Conservation (phyloP, 1,140 invertebrate genomes). For the Apis cerana region DNA sequence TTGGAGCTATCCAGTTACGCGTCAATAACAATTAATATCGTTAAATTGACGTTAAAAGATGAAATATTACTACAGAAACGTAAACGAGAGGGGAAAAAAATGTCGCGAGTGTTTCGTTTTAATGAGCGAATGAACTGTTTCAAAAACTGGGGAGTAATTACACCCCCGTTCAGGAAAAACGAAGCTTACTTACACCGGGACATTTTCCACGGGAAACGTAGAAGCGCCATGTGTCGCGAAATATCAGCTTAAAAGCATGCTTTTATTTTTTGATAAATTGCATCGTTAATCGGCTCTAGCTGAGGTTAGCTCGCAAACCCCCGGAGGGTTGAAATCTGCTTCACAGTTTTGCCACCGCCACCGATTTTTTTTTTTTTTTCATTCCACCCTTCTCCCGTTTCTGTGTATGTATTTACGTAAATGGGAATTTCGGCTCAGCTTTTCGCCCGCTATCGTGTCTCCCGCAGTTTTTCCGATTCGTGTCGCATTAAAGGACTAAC, state of each 20-base stretch:
- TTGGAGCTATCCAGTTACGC: too few species aligned
- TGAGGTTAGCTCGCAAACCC: constrained; percentile 50
- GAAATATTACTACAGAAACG: too few species aligned
- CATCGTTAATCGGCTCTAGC: constrained; percentile 70
- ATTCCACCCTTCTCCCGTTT: neutral
- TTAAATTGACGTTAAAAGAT: too few species aligned
- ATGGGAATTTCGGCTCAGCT: constrained; percentile 51
- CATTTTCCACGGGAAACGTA: constrained; percentile 49
- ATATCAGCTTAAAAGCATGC: constrained; percentile 74
- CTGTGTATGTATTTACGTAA: constrained; percentile 53
- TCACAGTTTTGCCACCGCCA: constrained; percentile 22
- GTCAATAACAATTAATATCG: too few species aligned
- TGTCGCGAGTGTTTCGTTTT: neutral
- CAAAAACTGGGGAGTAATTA: constrained; percentile 41
- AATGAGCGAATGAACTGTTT: constrained; percentile 24
- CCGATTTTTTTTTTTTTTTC: neutral
- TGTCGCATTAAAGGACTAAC: constrained; percentile 48
- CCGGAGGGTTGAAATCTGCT: constrained; percentile 64
- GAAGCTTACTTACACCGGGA: constrained; percentile 56
- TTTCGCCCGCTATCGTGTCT: constrained; percentile 23
- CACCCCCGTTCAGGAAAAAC: constrained; percentile 33
- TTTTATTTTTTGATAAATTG: constrained; percentile 77
- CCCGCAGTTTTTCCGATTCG: constrained; percentile 32
- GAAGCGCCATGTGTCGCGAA: constrained; percentile 67
- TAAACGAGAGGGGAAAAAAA: too few species aligned